A percentile compares a stretch with the other conserved stretches of the same genome.
These are phyloP conservation scores for Orchestia grillus DNA, from an alignment of 1,140 invertebrate genomes.

Conservation along the genomic window DNA sequence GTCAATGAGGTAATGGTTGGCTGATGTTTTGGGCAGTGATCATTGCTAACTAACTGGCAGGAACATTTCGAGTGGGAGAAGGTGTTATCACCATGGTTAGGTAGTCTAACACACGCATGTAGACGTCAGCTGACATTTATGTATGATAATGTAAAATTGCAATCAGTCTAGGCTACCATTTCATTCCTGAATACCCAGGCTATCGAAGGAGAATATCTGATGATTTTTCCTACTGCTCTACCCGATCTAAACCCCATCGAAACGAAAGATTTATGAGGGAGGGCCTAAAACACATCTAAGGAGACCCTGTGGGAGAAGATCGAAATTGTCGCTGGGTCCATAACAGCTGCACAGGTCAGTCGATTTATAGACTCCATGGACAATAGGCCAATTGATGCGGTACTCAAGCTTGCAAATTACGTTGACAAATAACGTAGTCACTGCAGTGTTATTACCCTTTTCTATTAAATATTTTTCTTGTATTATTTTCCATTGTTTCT, in stretches of 20 bases:
- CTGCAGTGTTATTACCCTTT: not conserved
- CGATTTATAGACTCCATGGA: no score
- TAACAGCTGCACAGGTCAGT: not conserved
- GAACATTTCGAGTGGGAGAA: not conserved
- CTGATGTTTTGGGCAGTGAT: not conserved
- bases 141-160: not conserved
- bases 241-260: not conserved
- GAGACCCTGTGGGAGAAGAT: no score
- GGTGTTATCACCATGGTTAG: not conserved
- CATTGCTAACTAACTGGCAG: not conserved
- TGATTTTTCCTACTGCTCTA: not conserved
- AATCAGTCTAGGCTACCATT: not conserved
- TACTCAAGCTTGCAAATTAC: not conserved
- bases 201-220: not conserved
- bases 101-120: not conserved
- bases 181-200: not conserved
- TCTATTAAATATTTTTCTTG: not conserved
- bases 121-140: not conserved
- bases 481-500: not conserved
- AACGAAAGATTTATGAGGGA: not conserved
- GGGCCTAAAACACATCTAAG: not conserved
- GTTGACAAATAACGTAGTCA: no score
- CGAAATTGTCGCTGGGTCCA: no score
- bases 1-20: not conserved
- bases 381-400: not conserved